These are phyloP conservation scores for Encarsia formosa DNA, from an alignment of 2,888 invertebrate species.

Conservation along the genomic window DNA sequence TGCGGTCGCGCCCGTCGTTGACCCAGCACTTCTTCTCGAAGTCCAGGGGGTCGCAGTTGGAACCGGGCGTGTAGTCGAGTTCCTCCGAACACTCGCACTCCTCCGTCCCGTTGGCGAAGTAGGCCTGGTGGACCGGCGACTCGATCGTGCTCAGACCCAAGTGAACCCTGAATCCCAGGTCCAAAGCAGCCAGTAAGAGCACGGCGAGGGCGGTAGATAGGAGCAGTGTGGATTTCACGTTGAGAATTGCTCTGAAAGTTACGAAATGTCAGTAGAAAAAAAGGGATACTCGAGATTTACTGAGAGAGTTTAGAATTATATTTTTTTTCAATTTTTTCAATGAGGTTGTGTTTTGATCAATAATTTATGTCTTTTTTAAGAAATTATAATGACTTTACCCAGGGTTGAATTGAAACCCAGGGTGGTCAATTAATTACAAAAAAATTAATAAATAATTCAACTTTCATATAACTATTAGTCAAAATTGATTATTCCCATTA, in stretches of 20 bases:
- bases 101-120: not conserved
- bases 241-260: conserved; percentile 74
- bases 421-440: too few relatives aligned
- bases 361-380: too few relatives aligned
- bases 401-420: too few relatives aligned
- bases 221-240: conserved; percentile 76
- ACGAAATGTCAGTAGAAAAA: too few relatives aligned
- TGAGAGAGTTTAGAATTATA: too few relatives aligned
- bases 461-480: too few relatives aligned
- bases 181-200: not conserved
- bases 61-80: not conserved
- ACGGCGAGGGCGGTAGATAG: conserved; percentile 60
- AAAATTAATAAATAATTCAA: too few relatives aligned
- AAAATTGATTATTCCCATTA: too few relatives aligned
- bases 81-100: conserved; percentile 7
- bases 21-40: conserved; percentile 3
- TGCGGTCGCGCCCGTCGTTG: not conserved
- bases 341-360: too few relatives aligned
- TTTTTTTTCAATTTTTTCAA: too few relatives aligned
- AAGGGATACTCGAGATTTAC: too few relatives aligned
- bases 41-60: conserved; percentile 1
- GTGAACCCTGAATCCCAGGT: not conserved
- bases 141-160: not conserved
- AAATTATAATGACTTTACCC: too few relatives aligned
- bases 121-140: not conserved